Evolutionary conservation across 1,140 invertebrate genomes (phyloP), one percentile per base, ranked within the genome.

Genomic region (Cydia fagiglandana): DNA sequence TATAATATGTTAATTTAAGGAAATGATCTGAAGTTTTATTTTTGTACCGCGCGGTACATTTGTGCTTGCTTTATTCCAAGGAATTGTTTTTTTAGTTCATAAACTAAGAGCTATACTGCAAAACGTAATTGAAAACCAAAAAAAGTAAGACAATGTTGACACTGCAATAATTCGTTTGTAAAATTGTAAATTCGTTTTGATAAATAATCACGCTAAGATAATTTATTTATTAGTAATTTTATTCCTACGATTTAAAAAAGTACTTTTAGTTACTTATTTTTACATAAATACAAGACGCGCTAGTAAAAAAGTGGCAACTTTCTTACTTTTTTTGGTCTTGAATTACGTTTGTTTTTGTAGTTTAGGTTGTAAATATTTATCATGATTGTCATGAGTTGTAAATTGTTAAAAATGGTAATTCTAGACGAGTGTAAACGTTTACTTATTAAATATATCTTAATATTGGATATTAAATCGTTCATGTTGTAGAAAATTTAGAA

Each of bases 401-500:
- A 86, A 89, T 88, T 88, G 81, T 88, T 86, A 80, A 83, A 85
- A 84, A 78, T 85, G 78, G 38, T 80, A 86, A 85, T 78, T 80
- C 82, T 88, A 89, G 87, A 83, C 76, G 81, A 80, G 79, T 87
- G 82, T 91, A 89, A 85, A 86, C 84, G 79, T 88, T 88, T 80
- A 84, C 80, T 83, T 88, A 85, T 38, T 84, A 79, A 77, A 83
- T 70, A 70, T 70, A 70, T 13, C 15, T 41, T 70, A 88, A 80
- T 85, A 85, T 85, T 86, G 83, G 84, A 88, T 88, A 88, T 88
- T 86, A 86, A 88, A 88, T 89, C 87, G 87, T 91, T 90, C 90
- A 91, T 91, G 88, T 90, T 90, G 88, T 91, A 91, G 90, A 82
- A 79, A 89, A 86, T 83, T 87, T 89, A 87, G 87, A 84, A 73